A percentile compares a stretch with the other conserved stretches of the same genome.
Conservation (phyloP, 53 echinoderm and acorn worm species). For the Zoroaster sp. region DNA sequence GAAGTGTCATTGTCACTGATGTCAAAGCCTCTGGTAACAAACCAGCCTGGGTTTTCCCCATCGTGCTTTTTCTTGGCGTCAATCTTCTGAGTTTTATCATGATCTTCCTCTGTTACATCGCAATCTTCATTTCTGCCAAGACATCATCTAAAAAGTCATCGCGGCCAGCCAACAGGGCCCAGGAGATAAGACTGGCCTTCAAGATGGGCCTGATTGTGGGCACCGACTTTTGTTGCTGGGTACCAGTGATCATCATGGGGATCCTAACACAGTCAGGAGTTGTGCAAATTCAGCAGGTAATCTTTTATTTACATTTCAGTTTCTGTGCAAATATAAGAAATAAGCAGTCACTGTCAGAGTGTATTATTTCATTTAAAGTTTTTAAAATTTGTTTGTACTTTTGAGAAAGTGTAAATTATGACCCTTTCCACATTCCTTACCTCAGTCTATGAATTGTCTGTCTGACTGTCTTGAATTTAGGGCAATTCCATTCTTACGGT, state of each 20-base stretch:
- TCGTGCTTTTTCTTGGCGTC: conserved; percentile 65
- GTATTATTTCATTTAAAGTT: too few species aligned
- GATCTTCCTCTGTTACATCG: conserved; percentile 54
- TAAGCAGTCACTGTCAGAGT: too few species aligned
- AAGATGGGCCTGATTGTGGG: conserved; percentile 77
- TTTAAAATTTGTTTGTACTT: too few species aligned
- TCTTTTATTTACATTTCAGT: neutral
- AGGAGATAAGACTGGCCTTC: conserved; percentile 57
- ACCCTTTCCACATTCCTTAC: too few species aligned
- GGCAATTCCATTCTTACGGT: too few species aligned
- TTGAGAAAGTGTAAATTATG: too few species aligned
- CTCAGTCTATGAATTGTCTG: too few species aligned
- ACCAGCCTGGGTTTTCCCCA: conserved; percentile 54
- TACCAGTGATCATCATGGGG: conserved; percentile 75
- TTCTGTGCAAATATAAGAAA: too few species aligned
- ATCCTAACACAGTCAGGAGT: conserved; percentile 62
- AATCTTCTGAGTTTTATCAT: conserved; percentile 65
- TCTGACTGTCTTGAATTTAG: too few species aligned
- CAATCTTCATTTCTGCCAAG: conserved; percentile 58
- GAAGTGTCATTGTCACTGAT: neutral
- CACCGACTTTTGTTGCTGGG: conserved; percentile 82
- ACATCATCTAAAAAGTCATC: conserved; percentile 23
- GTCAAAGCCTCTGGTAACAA: neutral
- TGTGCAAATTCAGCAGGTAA: conserved; percentile 34
- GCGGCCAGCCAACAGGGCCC: conserved; percentile 32